Evolutionary conservation across 92 coral and sea anemone species (phyloP), one percentile per base, ranked within the genome.

Genomic region (Parazoanthus atlanticus): DNA sequence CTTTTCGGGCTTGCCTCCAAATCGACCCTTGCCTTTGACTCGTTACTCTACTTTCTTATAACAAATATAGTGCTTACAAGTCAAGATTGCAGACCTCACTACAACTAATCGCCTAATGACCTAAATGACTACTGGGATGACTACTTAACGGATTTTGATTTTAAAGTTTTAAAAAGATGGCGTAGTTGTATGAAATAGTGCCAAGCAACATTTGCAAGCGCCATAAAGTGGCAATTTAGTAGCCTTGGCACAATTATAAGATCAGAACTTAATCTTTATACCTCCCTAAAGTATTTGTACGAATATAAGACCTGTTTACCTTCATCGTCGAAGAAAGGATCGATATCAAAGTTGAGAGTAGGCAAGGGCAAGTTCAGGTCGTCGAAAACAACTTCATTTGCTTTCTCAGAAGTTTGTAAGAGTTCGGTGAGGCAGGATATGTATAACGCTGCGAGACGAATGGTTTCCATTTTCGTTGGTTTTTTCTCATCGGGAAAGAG

Each of bases 401-500:
- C 88, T 17, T 72, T 80, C 40, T 90, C 90, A 23, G 96, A 86
- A 67, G 93, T 76, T 83, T 92, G 86, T 33, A 94, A 56, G 41
- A 94, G 93, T 23, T 94, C 97, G 5, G 97, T 94, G 5, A 94
- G 90, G 71, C 92, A 91, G 33, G 90, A 87, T 65, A 94, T 94
- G 82, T 94, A 94, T 31, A 91, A 89, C 17, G 97, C 95, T 25
- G 97, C 97, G 70, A 94, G 84, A 32, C 95, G 79, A 61, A 94
- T 93, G 40, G 95, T 92, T 69, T 94, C 97, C 1, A 93, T 94
- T 80, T 94, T 94, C 56, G 97, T 90, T 25, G 97, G 97, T 31
- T 91, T 90, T 90, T 92, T 94, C 85, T 92, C 97, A 86, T 91
- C 95, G n/a, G 97, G 97, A 77, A 92, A 92, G 21, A 94, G 91